Evolutionary conservation across 2,113 vertebrate species (phyloP).

Genomic region (Rhombomys opimus): DNA sequence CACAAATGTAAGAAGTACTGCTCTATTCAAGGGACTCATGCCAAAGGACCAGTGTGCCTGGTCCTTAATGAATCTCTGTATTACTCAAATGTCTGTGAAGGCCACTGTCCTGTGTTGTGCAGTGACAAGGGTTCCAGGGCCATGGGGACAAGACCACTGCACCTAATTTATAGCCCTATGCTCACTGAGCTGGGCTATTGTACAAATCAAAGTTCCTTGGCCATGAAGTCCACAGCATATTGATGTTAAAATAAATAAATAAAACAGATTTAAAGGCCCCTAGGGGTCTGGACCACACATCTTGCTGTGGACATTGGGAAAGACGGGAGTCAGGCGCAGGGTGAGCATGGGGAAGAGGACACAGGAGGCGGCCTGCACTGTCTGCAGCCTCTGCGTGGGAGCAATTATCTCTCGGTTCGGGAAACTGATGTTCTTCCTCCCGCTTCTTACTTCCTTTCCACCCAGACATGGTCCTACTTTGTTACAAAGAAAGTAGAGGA

Average conservation of each 20-base stretch:
- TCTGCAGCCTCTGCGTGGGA: background rate
- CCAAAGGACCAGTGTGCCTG: slow-evolving; percentile 76
- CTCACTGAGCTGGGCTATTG: slow-evolving; percentile 53
- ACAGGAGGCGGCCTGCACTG: fast-evolving
- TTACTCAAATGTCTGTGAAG: slow-evolving; percentile 31
- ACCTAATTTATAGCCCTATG: slow-evolving; percentile 65
- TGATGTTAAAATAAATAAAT: background rate
- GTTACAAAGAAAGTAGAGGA: slow-evolving; percentile 64
- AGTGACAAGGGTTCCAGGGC: slow-evolving; percentile 24
- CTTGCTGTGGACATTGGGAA: background rate
- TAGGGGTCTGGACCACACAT: background rate
- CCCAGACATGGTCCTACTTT: slow-evolving; percentile 4
- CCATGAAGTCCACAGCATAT: background rate
- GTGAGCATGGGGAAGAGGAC: fast-evolving
- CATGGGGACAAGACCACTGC: slow-evolving; percentile 60
- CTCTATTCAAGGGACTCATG: background rate
- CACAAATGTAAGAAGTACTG: slow-evolving; percentile 63
- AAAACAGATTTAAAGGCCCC: background rate
- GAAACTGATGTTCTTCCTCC: background rate
- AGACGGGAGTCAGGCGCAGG: fast-evolving
- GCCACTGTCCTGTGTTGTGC: slow-evolving; percentile 64
- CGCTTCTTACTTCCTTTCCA: slow-evolving; percentile 9
- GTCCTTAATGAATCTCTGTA: slow-evolving; percentile 56
- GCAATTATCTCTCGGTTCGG: background rate
- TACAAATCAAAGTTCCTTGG: background rate